phyloP scores from a whole-genome alignment of 2,888 invertebrate species.

The Heliconius charithonia region DNA sequence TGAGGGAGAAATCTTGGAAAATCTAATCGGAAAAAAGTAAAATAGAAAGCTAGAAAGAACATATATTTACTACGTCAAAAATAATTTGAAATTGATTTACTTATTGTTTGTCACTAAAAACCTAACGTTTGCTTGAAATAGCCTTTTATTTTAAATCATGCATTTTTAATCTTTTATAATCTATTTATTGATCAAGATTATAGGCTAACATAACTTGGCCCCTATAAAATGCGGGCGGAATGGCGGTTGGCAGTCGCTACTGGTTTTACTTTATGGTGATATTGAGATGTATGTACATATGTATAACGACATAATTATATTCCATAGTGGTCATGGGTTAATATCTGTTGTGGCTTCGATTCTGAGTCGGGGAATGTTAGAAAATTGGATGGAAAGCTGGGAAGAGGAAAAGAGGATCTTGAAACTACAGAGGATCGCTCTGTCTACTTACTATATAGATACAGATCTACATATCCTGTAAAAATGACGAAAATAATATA shows the following conservation, averaged over 20 bases:
- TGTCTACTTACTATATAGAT: no score
- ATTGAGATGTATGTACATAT: not conserved
- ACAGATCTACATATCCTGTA: no score
- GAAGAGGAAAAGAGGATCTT: no score
- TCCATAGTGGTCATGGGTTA: not conserved
- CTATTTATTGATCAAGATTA: constrained; percentile 9
- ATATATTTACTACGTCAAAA: not conserved
- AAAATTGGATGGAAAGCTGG: not conserved
- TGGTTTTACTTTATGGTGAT: constrained; percentile 13
- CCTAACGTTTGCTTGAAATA: not conserved
- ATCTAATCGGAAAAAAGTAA: no score
- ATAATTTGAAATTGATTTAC: not conserved
- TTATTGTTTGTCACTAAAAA: no score
- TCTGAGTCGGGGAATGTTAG: not conserved
- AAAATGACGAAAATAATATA: no score
- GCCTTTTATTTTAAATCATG: not conserved
- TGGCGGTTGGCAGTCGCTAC: constrained; percentile 5
- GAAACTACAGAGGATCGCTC: no score
- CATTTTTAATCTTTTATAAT: constrained; percentile 6
- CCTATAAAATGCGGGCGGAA: constrained; percentile 7
- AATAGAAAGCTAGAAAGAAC: not conserved
- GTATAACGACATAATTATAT: not conserved
- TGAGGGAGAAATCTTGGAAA: no score
- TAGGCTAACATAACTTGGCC: not conserved
- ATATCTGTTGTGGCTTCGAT: not conserved